phyloP scores from a whole-genome alignment of 2,888 invertebrate genomes.

The Chouioia cunea region DNA sequence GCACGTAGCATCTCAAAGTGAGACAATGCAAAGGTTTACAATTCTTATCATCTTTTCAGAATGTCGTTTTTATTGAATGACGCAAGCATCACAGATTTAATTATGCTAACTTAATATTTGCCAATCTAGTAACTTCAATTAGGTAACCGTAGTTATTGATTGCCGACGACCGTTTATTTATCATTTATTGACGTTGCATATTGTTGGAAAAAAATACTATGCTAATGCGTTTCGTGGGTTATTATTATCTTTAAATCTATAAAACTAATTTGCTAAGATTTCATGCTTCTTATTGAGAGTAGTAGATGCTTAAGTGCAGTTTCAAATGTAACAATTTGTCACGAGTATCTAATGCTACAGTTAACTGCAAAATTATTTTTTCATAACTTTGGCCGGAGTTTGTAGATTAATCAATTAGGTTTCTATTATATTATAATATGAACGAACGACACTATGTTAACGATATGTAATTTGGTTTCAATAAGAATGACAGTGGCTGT shows the following conservation, averaged over 20 bases:
- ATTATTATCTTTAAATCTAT: conserved; percentile 20
- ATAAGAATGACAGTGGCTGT: neutral
- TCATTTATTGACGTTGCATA: conserved; percentile 30
- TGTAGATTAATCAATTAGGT: conserved; percentile 26
- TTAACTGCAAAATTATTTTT: conserved; percentile 51
- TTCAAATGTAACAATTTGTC: conserved; percentile 43
- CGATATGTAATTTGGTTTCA: conserved; percentile 17
- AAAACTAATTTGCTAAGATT: conserved; percentile 14
- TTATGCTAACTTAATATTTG: conserved; percentile 38
- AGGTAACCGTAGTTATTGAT: conserved; percentile 23
- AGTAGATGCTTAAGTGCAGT: conserved; percentile 36
- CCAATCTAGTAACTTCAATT: conserved; percentile 31
- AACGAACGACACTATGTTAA: conserved; percentile 16
- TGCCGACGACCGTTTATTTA: conserved; percentile 26
- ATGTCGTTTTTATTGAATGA: conserved; percentile 30
- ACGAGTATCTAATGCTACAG: conserved; percentile 49
- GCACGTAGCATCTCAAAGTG: neutral
- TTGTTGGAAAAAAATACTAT: neutral
- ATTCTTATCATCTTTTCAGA: conserved; percentile 28
- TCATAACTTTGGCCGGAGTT: conserved; percentile 8
- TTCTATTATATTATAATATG: conserved; percentile 7
- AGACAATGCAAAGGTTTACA: conserved; percentile 36
- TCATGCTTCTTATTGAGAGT: conserved; percentile 25
- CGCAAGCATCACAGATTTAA: conserved; percentile 42
- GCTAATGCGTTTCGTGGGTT: neutral